Percentiles rank a stretch among this genome's conserved stretches.
These are phyloP conservation scores for Aspidoscelis tigris DNA, from an alignment of 2,113 vertebrate species.

Conservation along the genomic window DNA sequence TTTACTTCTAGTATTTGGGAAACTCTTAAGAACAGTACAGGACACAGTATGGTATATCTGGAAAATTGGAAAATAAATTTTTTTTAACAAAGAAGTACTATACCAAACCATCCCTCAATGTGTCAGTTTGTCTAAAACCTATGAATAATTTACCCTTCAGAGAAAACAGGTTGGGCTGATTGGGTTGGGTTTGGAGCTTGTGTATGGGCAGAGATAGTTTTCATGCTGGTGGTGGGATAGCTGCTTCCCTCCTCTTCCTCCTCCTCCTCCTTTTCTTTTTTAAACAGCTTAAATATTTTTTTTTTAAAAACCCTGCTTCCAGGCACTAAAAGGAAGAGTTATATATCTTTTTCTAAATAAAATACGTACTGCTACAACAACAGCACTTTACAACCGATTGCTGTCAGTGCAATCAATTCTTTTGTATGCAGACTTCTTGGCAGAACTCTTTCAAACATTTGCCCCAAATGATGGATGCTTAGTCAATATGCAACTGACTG, in stretches of 20 bases:
- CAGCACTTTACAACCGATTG: not conserved
- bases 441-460: not conserved
- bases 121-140: not conserved
- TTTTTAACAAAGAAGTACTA: not conserved
- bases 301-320: not conserved
- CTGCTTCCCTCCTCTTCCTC: not conserved
- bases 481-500: constrained; percentile 7
- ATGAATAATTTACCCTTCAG: not conserved
- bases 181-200: not conserved
- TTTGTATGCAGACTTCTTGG: not conserved
- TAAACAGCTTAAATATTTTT: too few relatives aligned
- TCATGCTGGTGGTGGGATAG: not conserved
- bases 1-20: too few relatives aligned
- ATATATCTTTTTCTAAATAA: not conserved
- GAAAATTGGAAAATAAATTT: not conserved
- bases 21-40: not conserved
- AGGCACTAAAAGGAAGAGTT: not conserved
- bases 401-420: not conserved
- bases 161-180: not conserved
- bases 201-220: not conserved
- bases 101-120: not conserved
- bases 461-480: not conserved
- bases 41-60: not conserved
- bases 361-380: not conserved
- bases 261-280: too few relatives aligned